Conservation (phyloP, 2,797 vertebrate genomes). For the Tragelaphus oryx region DNA sequence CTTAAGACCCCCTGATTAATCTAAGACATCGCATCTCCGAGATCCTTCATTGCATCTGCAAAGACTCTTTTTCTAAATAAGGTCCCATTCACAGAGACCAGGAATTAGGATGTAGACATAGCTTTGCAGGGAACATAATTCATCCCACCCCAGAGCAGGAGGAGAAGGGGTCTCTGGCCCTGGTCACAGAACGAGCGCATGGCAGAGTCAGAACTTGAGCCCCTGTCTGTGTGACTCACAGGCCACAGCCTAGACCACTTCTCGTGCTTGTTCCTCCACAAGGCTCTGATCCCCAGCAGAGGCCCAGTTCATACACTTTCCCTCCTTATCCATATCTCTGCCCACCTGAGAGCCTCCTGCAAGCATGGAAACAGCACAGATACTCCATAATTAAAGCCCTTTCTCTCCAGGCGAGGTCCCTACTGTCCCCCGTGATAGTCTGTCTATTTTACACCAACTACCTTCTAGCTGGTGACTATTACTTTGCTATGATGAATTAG, state of each 20-base stretch:
- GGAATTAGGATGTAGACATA: neutral
- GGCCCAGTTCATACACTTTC: neutral
- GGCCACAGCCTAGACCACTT: neutral
- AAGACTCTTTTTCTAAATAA: neutral
- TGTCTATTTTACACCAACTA: neutral
- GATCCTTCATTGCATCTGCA: neutral
- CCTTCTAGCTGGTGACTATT: neutral
- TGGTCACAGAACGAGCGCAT: rapidly evolving
- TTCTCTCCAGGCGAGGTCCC: neutral
- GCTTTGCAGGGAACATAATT: neutral
- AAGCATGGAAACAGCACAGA: neutral
- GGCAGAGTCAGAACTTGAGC: neutral
- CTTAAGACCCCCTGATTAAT: neutral
- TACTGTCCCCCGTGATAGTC: neutral
- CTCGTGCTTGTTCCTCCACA: neutral
- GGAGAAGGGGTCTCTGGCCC: neutral
- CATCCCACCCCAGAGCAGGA: neutral
- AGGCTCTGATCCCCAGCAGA: neutral
- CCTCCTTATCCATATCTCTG: neutral
- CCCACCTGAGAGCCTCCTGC: neutral
- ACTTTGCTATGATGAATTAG: neutral
- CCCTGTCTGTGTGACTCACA: neutral
- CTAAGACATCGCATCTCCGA: neutral
- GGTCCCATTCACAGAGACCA: neutral
- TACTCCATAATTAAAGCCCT: neutral